Evolutionary conservation across 2,113 vertebrate species (phyloP).

Genomic region (Carettochelys insculpta): DNA sequence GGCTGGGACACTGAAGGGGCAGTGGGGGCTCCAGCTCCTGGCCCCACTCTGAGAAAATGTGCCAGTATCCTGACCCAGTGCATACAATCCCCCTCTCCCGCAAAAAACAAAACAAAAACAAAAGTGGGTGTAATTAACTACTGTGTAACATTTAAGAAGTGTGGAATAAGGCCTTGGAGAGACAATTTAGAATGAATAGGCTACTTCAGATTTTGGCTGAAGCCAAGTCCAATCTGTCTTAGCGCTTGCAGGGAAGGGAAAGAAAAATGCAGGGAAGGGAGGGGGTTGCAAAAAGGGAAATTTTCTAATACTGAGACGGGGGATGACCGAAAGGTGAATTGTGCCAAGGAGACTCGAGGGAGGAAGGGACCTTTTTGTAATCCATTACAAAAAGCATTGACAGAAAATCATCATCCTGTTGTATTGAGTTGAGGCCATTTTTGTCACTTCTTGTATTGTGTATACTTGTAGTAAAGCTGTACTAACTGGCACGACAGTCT

Average conservation of each 20-base stretch:
- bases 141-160: rapidly evolving
- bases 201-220: background rate
- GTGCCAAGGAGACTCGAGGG: too few species aligned
- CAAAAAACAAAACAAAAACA: too few species aligned
- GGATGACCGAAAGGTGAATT: background rate
- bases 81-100: too few species aligned
- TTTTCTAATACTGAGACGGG: background rate
- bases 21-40: too few species aligned
- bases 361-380: too few species aligned
- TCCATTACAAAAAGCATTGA: background rate
- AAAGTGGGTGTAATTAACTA: too few species aligned
- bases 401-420: background rate
- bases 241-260: background rate
- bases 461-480: background rate
- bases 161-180: background rate
- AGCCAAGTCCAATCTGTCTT: background rate
- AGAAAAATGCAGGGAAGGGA: background rate
- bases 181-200: background rate
- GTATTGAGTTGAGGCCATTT: background rate
- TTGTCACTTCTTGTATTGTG: background rate
- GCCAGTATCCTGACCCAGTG: too few species aligned
- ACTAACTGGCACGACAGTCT: background rate
- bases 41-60: too few species aligned
- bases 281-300: background rate
- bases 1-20: too few species aligned